Evolutionary conservation across 2,113 vertebrate genomes (phyloP).

Genomic region (Ibidorhyncha struthersii): DNA sequence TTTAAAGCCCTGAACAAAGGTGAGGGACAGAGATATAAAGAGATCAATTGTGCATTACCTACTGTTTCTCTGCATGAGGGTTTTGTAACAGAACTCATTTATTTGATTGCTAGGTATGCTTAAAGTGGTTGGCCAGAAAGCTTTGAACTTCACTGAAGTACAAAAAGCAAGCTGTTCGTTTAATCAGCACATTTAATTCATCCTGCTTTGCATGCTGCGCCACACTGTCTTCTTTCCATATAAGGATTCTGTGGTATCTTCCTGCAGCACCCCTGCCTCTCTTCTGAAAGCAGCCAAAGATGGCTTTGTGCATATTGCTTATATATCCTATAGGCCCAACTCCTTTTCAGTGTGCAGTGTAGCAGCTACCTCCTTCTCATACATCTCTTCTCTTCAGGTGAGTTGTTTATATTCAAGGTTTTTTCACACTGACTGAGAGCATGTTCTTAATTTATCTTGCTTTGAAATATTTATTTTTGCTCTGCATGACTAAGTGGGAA

Average conservation of each 20-base stretch:
- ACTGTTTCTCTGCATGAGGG: not conserved
- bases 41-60: not conserved
- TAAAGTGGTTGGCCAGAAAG: conserved; percentile 40
- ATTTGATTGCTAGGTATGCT: conserved; percentile 40
- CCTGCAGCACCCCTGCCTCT: conserved; percentile 70
- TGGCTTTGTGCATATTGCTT: conserved; percentile 68
- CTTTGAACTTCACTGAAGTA: conserved; percentile 70
- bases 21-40: not conserved
- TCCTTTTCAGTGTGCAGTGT: not conserved
- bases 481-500: conserved; percentile 2
- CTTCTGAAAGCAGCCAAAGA: conserved; percentile 69
- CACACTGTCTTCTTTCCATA: conserved; percentile 75
- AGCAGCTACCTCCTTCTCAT: not conserved
- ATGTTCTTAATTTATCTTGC: not conserved
- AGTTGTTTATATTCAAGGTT: conserved; percentile 19
- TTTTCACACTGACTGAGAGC: not conserved
- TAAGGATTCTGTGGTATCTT: conserved; percentile 73
- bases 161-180: conserved; percentile 75
- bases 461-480: not conserved
- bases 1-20: not conserved
- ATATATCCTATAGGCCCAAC: conserved; percentile 39
- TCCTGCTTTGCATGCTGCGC: conserved; percentile 71
- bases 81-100: not conserved
- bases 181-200: conserved; percentile 77
- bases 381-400: conserved; percentile 57